Conservation (phyloP, 2,113 vertebrate species). For the Dicentrarchus labrax region DNA sequence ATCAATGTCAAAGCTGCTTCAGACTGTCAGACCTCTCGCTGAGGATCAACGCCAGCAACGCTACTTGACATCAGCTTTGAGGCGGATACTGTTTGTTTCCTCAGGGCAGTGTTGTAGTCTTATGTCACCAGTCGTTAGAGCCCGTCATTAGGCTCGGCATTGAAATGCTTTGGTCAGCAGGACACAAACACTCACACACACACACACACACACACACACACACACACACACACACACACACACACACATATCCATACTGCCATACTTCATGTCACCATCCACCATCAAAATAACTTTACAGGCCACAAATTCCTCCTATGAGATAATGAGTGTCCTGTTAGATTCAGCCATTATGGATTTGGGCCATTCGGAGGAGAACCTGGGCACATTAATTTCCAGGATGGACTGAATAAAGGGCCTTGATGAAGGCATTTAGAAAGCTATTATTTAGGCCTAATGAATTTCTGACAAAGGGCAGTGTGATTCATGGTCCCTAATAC, state of each 20-base stretch:
- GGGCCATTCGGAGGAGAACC: conserved; percentile 33
- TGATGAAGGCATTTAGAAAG: conserved; percentile 66
- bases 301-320: conserved; percentile 25
- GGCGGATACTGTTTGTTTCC: conserved; percentile 24
- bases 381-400: conserved; percentile 50
- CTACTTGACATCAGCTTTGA: conserved; percentile 40
- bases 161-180: conserved; percentile 12
- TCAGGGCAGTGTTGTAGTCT: conserved; percentile 10
- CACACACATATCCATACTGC: background rate
- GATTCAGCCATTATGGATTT: conserved; percentile 42
- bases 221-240: background rate
- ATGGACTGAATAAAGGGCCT: conserved; percentile 47
- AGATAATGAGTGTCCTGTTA: conserved; percentile 35
- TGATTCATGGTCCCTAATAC: conserved; percentile 59
- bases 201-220: background rate
- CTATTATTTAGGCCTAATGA: conserved; percentile 69
- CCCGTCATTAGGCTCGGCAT: background rate
- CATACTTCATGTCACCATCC: conserved; percentile 19
- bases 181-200: background rate
- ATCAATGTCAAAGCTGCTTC: conserved; percentile 40
- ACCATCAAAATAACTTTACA: conserved; percentile 36
- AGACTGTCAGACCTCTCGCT: conserved; percentile 31
- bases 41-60: conserved; percentile 20
- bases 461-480: conserved; percentile 60
- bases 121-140: conserved; percentile 12